These are phyloP conservation scores for Lepisosteus oculatus DNA, from an alignment of 2,113 vertebrate species.

Conservation along the genomic window DNA sequence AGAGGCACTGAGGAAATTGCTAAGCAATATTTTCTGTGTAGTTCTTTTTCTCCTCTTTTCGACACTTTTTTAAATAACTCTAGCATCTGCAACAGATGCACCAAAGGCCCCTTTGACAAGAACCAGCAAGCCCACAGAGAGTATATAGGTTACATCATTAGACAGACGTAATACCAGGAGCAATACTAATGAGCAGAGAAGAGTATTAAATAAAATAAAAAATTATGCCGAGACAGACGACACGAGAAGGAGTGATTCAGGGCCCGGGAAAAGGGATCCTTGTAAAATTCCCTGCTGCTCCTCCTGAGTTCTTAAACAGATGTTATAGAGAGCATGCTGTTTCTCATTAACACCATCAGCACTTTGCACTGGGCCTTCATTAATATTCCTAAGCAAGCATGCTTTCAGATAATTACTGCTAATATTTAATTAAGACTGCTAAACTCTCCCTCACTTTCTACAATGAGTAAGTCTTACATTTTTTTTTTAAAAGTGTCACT, in stretches of 20 bases:
- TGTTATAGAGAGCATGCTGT: constrained; percentile 57
- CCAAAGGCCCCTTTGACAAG: not conserved
- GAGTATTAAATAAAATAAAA: not conserved
- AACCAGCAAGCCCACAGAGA: not conserved
- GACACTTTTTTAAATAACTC: too few relatives aligned
- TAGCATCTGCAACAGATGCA: not conserved
- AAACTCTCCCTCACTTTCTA: constrained; percentile 49
- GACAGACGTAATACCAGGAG: not conserved
- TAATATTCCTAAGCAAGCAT: constrained; percentile 64
- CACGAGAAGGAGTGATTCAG: not conserved
- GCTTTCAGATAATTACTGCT: constrained; percentile 69
- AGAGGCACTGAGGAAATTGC: not conserved
- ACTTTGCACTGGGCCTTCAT: constrained; percentile 57
- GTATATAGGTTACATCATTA: not conserved
- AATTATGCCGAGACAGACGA: not conserved
- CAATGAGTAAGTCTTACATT: not conserved
- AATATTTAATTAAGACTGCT: constrained; percentile 74
- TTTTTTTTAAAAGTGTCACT: not conserved
- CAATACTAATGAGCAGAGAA: too few relatives aligned
- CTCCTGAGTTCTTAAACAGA: constrained; percentile 57
- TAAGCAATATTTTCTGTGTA: not conserved
- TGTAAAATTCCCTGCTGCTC: constrained; percentile 31
- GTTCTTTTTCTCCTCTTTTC: not conserved
- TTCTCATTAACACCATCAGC: constrained; percentile 70
- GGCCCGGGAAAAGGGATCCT: constrained; percentile 26